Evolutionary conservation across 1,140 invertebrate genomes (phyloP), one percentile per base, ranked within the genome.

Genomic region (Drosophila sucinea): DNA sequence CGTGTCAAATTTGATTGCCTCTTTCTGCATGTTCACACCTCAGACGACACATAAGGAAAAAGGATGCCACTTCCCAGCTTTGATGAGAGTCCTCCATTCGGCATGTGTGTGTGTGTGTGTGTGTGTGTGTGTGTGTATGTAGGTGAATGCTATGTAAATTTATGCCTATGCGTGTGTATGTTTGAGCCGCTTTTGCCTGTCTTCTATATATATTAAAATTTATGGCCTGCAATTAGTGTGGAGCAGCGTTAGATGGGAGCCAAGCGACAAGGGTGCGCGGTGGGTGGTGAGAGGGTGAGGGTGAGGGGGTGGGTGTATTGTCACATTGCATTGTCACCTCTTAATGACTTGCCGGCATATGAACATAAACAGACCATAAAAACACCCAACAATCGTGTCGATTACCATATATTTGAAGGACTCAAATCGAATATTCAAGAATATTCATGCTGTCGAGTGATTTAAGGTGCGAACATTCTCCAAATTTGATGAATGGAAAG

Each of bases 291-390:
- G n/a, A 60, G 17, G 67, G 25, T 64, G 2, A 40, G n/a, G 35
- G 72, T 60, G 60, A 44, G 56, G 35, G 64, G 47, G 62, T 30
- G 62, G 70, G 69, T 69, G 35, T 38, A 4, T 30, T 30, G 30
- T 40, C 60, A 40, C 76, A 86, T 86, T 79, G 83, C 76, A 89
- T 87, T 86, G 84, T 83, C 83, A 86, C 83, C 84, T 87, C 77
- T 83, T 51, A 86, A 86, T 86, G 83, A 87, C 79, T 83, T 79
- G 79, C 35, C 81, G 63, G 56, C 75, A 65, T 67, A 67, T 73
- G 79, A 67, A 70, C 82, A 86, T 86, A 87, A 87, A 89, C 83
- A 83, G 77, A 56, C 84, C 76, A 89, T 87, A 79, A 87, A 86
- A 87, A 80, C 68, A 66, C 56, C 58, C 77, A 69, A 74, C 71